Base-by-base conservation (phyloP, 2,888 invertebrate genomes). In the Atethmia centrago region DNA sequence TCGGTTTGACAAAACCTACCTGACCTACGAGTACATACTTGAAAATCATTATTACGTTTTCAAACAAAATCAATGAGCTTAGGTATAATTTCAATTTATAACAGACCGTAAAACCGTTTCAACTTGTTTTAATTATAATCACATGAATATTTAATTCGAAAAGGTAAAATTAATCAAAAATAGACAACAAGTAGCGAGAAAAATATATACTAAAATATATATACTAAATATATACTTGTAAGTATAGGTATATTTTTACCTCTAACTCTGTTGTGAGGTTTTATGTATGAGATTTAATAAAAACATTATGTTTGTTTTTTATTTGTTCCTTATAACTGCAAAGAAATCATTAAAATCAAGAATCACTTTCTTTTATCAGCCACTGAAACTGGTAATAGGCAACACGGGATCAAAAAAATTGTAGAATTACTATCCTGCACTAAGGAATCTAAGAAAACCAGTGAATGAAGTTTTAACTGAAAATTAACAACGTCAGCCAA, bases 401-500 rank as follows among this genome's bases (percentile, higher is more conserved):
- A 2, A 28, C 8, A 4, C 21, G 12, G 25, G 25, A 28, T 25
- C 19, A 45, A 62, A 0, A 62, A 25, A 21, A 62, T 14, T 1
- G 12, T 12, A 28, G 8, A 45, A 25, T 36, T 25, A 21, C 72
- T 72, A 53, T 70, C 86, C 84, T n/a, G 47, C 21, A 21, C 16
- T 21, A 65, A 59, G 0, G 10, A 77, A 64, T 85, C 86, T 63
- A 45, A 70, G 86, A 0, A 51, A 31, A 56, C 19, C 61, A 53
- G 42, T 71, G 61, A 63, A 72, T 79, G 79, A 84, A 85, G 86
- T 85, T 85, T 82, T 58, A 84, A 84, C 82, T 82, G 77, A 75
- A 86, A 79, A 84, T 85, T 84, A 79, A 82, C 85, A 77, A 73
- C 71, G 82, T 74, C 58, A 73, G 49, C 69, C 28, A 36, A 65